Base-by-base conservation (phyloP, 2,888 invertebrate genomes). In the Apamea epomidion region DNA sequence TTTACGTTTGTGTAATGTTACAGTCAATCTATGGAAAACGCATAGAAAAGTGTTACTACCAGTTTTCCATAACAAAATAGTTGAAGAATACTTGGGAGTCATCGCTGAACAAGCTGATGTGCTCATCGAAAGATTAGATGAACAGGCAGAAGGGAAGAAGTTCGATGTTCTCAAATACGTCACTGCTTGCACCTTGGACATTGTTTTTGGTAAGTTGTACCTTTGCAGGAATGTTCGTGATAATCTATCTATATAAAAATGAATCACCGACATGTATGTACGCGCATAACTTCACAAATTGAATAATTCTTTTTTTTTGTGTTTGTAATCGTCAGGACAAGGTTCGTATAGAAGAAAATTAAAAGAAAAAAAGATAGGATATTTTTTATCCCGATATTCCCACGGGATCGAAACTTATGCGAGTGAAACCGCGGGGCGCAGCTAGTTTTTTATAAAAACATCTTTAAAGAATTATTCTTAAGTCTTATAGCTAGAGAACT, bases 41-140 rank as follows among this genome's bases (percentile, higher is more conserved):
- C 97, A 98, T 76, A 94, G 98, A 72, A 98, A 97, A 94, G 94
- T 98, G 51, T 93, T 98, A 64, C 97, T 97, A 29, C 98, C 98
- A 4, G 97, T 98, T 0, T 98, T 98, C 90, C 97, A 98, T 90
- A 98, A 98, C 90, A 97, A 97, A 91, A 97, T 98, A 69, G 95
- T 98, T 29, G 97, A 98, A 82, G 97, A 97, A 81, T 98, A 98
- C 90, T 92, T 98, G 18, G 96, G 95, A 6, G 97, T 98, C 1
- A 98, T 98, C 89, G 96, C 97, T 58, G 97, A 97, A 71, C 98
- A 98, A 91, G 93, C 97, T 0, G 89, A 93, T 8, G 94, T 97
- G 18, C 93, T 98, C 42, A 88, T 97, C 0, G 92, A 97, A 5
- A 95, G 96, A 78, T 92, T 98, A 2, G 85, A 87, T 16, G 94